Conservation (phyloP, 2,888 invertebrate species). For the Mantis religiosa region DNA sequence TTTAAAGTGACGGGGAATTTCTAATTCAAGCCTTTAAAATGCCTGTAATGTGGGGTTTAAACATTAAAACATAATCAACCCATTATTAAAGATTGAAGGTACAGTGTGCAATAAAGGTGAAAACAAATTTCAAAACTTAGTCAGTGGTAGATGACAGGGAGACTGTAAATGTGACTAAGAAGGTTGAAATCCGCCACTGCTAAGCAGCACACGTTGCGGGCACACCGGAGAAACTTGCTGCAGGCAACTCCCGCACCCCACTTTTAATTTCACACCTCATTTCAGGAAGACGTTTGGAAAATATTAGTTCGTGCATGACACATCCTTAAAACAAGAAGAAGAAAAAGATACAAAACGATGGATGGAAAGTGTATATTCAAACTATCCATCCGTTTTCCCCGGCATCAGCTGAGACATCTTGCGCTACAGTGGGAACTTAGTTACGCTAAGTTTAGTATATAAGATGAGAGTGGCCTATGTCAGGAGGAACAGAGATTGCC, state of each 20-base stretch:
- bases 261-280: conserved; percentile 19
- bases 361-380: conserved; percentile 12
- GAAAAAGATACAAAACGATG: background rate
- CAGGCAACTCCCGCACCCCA: background rate
- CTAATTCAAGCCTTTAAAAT: too few relatives aligned
- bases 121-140: too few relatives aligned
- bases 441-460: background rate
- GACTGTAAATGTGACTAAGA: background rate
- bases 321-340: conserved; percentile 17
- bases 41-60: too few relatives aligned
- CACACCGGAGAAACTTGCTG: background rate
- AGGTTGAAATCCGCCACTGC: background rate
- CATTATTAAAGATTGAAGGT: background rate
- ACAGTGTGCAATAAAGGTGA: background rate
- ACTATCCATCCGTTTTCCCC: background rate
- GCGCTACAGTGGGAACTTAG: background rate
- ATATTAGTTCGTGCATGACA: conserved; percentile 19
- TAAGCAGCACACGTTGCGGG: background rate
- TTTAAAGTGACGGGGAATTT: too few relatives aligned
- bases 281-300: conserved; percentile 15
- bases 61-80: too few relatives aligned
- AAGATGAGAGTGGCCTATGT: background rate
- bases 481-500: too few relatives aligned
- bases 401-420: conserved; percentile 1
- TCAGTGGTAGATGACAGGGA: background rate